Percentiles rank a stretch among this genome's conserved stretches.
Evolutionary conservation across 2,888 invertebrate genomes (phyloP).

Genomic region (Thalpophila matura): DNA sequence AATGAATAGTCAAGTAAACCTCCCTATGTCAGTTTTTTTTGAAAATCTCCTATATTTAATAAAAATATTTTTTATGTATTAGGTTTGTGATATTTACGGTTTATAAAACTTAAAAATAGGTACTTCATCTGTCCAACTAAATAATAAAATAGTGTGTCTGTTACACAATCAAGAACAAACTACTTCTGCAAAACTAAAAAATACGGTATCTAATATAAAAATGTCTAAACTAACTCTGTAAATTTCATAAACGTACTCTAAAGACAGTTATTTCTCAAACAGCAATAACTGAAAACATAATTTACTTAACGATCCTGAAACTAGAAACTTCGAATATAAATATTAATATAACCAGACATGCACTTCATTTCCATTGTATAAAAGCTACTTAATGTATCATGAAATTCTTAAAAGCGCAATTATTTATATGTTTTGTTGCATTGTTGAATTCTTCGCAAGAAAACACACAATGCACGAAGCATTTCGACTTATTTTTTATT

Average conservation of each 20-base stretch:
- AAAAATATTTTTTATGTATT: too few relatives aligned
- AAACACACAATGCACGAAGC: conserved; percentile 31
- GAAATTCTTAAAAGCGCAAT: conserved; percentile 13
- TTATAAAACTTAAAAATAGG: too few relatives aligned
- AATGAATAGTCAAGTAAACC: too few relatives aligned
- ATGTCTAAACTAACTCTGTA: too few relatives aligned
- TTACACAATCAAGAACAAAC: too few relatives aligned
- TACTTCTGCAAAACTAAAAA: too few relatives aligned
- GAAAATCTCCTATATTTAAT: too few relatives aligned
- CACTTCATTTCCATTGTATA: conserved; percentile 4
- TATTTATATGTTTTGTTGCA: conserved; percentile 33
- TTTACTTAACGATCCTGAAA: not conserved
- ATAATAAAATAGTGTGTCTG: too few relatives aligned
- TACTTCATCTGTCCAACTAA: too few relatives aligned
- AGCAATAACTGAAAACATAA: not conserved
- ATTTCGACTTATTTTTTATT: conserved; percentile 20
- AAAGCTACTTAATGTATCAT: conserved; percentile 7
- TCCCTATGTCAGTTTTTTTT: too few relatives aligned
- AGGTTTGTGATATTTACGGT: too few relatives aligned
- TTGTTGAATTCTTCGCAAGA: conserved; percentile 30
- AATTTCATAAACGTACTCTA: not conserved
- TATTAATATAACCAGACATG: conserved; percentile 3
- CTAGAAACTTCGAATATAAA: conserved; percentile 15
- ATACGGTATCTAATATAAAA: too few relatives aligned
- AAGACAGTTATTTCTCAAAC: not conserved